Conservation (phyloP, 2,888 invertebrate species). For the Mesodorylaimus sp. region DNA sequence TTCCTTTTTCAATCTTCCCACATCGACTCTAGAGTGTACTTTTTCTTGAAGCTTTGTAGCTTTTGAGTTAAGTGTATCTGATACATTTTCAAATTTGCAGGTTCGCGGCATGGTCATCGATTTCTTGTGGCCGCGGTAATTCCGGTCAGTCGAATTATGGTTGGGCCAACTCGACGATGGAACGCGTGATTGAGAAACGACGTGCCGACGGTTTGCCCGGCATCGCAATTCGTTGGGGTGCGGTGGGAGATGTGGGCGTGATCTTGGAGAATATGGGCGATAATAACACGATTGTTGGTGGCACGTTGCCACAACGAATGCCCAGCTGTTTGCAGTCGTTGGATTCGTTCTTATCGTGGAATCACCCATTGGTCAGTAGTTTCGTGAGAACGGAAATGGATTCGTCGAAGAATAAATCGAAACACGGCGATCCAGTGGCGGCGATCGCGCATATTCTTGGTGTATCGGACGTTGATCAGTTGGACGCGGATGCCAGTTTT, state of each 20-base stretch:
- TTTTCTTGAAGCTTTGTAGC: neutral
- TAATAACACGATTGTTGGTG: slow-evolving; percentile 76
- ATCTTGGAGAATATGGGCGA: slow-evolving; percentile 66
- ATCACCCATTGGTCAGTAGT: neutral
- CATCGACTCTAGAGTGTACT: too few relatives aligned
- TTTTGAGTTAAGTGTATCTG: too few relatives aligned
- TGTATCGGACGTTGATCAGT: slow-evolving; percentile 61
- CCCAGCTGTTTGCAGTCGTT: slow-evolving; percentile 71
- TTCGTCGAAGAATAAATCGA: neutral
- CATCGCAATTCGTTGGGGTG: slow-evolving; percentile 89
- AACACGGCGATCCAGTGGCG: slow-evolving; percentile 9
- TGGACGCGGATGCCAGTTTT: slow-evolving; percentile 55
- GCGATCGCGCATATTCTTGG: slow-evolving; percentile 38
- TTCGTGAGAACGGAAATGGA: neutral
- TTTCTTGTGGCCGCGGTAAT: slow-evolving; percentile 89
- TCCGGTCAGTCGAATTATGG: slow-evolving; percentile 92
- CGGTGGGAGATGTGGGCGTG: slow-evolving; percentile 77
- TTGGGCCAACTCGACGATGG: slow-evolving; percentile 90
- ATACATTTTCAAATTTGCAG: too few relatives aligned
- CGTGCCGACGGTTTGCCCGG: slow-evolving; percentile 65
- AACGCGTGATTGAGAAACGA: slow-evolving; percentile 70
- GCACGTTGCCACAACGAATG: slow-evolving; percentile 86
- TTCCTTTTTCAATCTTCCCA: too few relatives aligned
- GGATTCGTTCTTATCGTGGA: slow-evolving; percentile 68
- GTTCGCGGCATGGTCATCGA: slow-evolving; percentile 88